A percentile compares a stretch with the other conserved stretches of the same genome.
Conservation (phyloP, 2,797 vertebrate species). For the Martes flavigula region DNA sequence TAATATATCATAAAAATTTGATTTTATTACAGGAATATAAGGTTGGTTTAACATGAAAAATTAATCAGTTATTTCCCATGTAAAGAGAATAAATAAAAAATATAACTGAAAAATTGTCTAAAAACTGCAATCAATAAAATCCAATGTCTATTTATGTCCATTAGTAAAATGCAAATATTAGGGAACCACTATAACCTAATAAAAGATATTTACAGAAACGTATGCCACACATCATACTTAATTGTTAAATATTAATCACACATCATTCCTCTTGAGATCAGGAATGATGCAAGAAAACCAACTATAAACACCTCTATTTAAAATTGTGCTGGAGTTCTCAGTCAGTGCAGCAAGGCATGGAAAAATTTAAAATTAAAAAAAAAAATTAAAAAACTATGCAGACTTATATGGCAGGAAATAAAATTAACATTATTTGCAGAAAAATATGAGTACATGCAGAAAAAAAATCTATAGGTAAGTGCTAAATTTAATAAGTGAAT, state of each 20-base stretch:
- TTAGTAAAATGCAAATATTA: background rate
- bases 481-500: background rate
- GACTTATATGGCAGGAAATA: background rate
- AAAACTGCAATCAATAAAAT: background rate
- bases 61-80: background rate
- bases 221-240: background rate
- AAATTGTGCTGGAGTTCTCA: background rate
- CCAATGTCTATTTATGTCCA: background rate
- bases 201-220: background rate
- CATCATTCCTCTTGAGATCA: background rate
- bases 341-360: background rate
- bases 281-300: background rate
- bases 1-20: background rate
- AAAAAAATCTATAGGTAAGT: background rate
- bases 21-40: background rate
- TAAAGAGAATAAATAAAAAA: background rate
- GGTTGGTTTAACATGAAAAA: background rate
- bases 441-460: background rate
- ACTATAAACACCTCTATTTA: background rate
- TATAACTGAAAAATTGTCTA: background rate
- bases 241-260: background rate
- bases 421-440: background rate
- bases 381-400: background rate
- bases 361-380: too few relatives aligned
- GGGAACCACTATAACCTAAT: background rate